Base-by-base conservation (phyloP, 2,797 vertebrate species). In the Hydrocynus forskahlii region DNA sequence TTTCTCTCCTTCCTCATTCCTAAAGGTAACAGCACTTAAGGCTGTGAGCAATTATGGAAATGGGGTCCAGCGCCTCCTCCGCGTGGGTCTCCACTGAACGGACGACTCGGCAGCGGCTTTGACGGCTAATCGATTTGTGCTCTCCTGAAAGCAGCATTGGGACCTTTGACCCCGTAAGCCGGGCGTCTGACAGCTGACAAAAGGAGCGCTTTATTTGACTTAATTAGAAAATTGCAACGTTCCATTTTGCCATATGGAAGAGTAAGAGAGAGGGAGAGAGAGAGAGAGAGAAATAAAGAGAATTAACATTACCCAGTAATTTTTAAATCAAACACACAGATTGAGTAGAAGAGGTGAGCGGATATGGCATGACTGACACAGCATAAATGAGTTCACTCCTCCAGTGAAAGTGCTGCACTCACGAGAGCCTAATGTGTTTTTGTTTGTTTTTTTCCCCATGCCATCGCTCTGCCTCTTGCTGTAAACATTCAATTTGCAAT, bases 1-100 rank as follows among this genome's bases (percentile, higher is more conserved):
- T 29, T 21, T 40, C 72, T 35, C 52, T 17, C 38, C 71, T 59
- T n/a, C 67, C 68, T n/a, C 74, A 35, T 17, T 81, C 80, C 71
- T 76, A 78, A 85, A 87, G 82, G 84, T 81, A 84, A 67, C 75
- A 96, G 96, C 94, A 77, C 75, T 86, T 81, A 90, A 94, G 92
- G 94, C 95, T 95, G 94, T 90, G 94, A 93, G 92, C 95, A 96
- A 95, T 97, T 96, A 96, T 95, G 95, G 95, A 95, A 95, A 96
- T 93, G 81, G 76, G 89, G 85, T 89, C 88, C 88, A 89, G 89
- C 95, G 95, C 97, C 94, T 95, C 93, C 88, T 77, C 69, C 78
- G 69, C 25, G 78, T 93, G 35, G 93, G 92, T 95, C 93, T 94
- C 92, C 92, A 92, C 93, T 93, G 93, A 95, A 95, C 95, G 93